These are phyloP conservation scores for Coturnix japonica DNA, from an alignment of 2,113 vertebrate genomes.

Conservation along the genomic window DNA sequence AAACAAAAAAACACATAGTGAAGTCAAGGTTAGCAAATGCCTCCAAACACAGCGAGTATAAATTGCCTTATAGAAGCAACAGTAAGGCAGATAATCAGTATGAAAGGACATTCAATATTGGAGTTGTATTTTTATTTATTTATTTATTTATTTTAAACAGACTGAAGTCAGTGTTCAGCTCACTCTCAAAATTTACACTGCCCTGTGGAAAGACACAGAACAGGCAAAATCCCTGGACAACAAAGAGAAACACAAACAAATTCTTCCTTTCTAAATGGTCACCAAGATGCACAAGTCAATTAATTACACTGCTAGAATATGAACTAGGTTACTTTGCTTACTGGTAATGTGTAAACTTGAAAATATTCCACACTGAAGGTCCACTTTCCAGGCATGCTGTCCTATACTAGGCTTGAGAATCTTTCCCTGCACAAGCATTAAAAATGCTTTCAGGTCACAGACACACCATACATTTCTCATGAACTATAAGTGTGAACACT, in stretches of 20 bases:
- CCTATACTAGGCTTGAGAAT: neutral
- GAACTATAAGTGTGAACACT: neutral
- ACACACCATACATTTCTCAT: neutral
- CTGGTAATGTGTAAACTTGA: neutral
- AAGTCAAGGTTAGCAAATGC: neutral
- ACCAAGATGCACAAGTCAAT: neutral
- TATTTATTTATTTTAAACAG: neutral
- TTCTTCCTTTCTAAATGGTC: neutral
- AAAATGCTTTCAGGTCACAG: neutral
- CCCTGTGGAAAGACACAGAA: neutral
- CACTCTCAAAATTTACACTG: neutral
- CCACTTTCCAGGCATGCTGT: neutral
- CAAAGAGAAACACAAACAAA: neutral
- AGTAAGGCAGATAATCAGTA: neutral
- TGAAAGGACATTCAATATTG: neutral
- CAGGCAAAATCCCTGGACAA: neutral
- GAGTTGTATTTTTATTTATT: neutral
- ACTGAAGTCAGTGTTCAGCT: neutral
- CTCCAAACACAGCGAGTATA: neutral
- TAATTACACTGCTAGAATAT: neutral
- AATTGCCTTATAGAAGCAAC: neutral
- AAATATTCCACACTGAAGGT: neutral
- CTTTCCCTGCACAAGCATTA: neutral
- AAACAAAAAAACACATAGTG: neutral
- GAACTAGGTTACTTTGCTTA: neutral